Base-by-base conservation (phyloP, 2,888 invertebrate species). In the Trissonchulus latispiculum region DNA sequence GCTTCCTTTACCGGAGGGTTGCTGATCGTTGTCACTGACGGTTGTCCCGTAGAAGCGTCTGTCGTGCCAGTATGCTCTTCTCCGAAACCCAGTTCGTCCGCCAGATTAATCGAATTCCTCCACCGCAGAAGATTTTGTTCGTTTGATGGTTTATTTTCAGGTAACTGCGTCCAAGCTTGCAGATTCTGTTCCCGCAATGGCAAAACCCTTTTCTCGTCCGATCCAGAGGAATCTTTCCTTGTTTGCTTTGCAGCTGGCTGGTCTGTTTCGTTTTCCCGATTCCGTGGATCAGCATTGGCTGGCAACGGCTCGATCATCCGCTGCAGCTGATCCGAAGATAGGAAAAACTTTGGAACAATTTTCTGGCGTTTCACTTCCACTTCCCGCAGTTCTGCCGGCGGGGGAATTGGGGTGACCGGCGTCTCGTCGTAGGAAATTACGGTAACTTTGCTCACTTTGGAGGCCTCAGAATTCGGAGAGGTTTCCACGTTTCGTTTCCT, bases 61-160 rank as follows among this genome's bases (percentile, higher is more conserved):
- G 48, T 48, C 23, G 48, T 48, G 48, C 48, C 48, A 48, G 8
- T 48, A 15, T 23, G 8, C 8, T 48, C 23, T 48, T 48, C 48
- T 48, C 23, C 8, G n/a, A n/a, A n/a, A 15, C 23, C 8, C 35
- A 71, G 35, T 73, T 74, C 74, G 23, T 73, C 73, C 15, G 67
- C 70, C n/a, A 74, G 35, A 33, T 74, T 67, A 8, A 74, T 71
- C 15, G 73, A 74, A 31, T 74, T 74, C 23, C 71, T 36, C 74
- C 74, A 74, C 32, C 74, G 74, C 68, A 74, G 18, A 31, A 74
- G 36, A 48, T 74, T 73, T 36, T 74, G 73, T 31, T 74, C 23
- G 36, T n/a, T 68, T 2, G 23, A 29, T 32, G 35, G 15, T 28
- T 8, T 3, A 35, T 74, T 74, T 36, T 73, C 68, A 59, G 73